These are phyloP conservation scores for Drosophila percnosoma DNA, from an alignment of 2,888 invertebrate species.

Conservation along the genomic window DNA sequence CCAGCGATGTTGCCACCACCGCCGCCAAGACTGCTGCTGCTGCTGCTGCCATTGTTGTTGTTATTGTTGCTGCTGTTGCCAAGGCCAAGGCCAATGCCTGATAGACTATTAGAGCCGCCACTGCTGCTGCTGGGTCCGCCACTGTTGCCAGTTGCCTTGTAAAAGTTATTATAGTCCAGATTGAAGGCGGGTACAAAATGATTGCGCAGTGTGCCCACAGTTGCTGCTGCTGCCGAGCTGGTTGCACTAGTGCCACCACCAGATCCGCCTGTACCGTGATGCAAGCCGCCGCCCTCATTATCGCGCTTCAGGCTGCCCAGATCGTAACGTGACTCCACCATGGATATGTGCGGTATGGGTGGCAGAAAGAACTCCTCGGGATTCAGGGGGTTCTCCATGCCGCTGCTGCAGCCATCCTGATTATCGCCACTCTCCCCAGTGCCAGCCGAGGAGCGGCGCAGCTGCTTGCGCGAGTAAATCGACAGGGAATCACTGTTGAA, in stretches of 20 bases:
- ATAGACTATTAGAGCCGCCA: constrained; percentile 43
- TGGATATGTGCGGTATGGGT: constrained; percentile 84
- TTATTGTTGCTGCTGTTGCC: constrained; percentile 34
- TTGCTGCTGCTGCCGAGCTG: constrained; percentile 61
- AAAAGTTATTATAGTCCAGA: constrained; percentile 82
- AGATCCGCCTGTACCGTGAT: constrained; percentile 46
- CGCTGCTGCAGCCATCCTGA: constrained; percentile 75
- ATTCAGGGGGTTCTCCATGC: constrained; percentile 82
- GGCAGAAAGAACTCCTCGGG: constrained; percentile 84
- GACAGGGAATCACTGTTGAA: constrained; percentile 82
- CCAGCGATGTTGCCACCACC: constrained; percentile 14
- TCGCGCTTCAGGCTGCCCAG: constrained; percentile 83
- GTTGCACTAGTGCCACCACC: constrained; percentile 48
- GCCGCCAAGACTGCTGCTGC: constrained; percentile 30
- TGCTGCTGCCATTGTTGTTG: constrained; percentile 23
- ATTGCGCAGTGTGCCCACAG: constrained; percentile 73
- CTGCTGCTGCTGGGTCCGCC: constrained; percentile 46
- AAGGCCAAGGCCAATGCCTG: constrained; percentile 29
- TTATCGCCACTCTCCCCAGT: constrained; percentile 65
- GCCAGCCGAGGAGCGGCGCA: constrained; percentile 70
- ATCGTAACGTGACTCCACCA: constrained; percentile 84
- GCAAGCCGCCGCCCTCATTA: constrained; percentile 56
- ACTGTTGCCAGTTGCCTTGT: constrained; percentile 70
- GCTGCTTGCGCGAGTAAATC: constrained; percentile 83
- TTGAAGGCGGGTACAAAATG: constrained; percentile 77